These are phyloP conservation scores for Ochlodes sylvanus DNA, from an alignment of 2,888 invertebrate genomes.

Conservation along the genomic window DNA sequence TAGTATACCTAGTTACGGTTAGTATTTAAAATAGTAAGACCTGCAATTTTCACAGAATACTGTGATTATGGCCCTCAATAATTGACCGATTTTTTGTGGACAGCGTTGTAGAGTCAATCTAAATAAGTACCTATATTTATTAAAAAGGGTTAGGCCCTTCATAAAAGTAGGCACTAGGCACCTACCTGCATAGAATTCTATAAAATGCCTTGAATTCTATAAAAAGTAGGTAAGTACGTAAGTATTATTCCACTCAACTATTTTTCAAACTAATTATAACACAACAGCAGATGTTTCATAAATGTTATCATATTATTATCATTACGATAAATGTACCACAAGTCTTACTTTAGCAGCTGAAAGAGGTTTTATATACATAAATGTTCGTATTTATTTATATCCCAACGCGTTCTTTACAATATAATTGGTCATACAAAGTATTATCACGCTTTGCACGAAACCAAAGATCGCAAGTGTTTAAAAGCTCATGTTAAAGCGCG, in stretches of 20 bases:
- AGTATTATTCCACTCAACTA: neutral
- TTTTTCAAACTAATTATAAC: neutral
- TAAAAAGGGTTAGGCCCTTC: too few species aligned
- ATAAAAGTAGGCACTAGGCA: too few species aligned
- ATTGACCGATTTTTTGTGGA: too few species aligned
- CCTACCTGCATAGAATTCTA: too few species aligned
- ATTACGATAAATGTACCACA: neutral
- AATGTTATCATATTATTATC: neutral
- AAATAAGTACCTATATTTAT: too few species aligned
- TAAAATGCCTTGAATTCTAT: too few species aligned
- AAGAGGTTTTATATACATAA: conserved; percentile 1
- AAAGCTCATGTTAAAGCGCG: conserved; percentile 15
- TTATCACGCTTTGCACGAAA: conserved; percentile 8
- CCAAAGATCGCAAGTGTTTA: conserved; percentile 19
- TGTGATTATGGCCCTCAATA: too few species aligned
- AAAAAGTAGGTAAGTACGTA: too few species aligned
- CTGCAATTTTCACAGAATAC: too few species aligned
- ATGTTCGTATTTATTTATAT: neutral
- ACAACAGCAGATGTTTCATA: conserved; percentile 2
- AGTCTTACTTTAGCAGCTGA: neutral
- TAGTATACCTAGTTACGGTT: too few species aligned
- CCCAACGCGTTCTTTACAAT: conserved; percentile 4
- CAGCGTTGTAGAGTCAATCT: too few species aligned
- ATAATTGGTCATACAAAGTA: conserved; percentile 10
- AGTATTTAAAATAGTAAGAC: too few species aligned